Percentiles rank a stretch among this genome's conserved stretches.
Evolutionary conservation across 92 coral and sea anemone genomes (phyloP).

Genomic region (Plumapathes pennacea): DNA sequence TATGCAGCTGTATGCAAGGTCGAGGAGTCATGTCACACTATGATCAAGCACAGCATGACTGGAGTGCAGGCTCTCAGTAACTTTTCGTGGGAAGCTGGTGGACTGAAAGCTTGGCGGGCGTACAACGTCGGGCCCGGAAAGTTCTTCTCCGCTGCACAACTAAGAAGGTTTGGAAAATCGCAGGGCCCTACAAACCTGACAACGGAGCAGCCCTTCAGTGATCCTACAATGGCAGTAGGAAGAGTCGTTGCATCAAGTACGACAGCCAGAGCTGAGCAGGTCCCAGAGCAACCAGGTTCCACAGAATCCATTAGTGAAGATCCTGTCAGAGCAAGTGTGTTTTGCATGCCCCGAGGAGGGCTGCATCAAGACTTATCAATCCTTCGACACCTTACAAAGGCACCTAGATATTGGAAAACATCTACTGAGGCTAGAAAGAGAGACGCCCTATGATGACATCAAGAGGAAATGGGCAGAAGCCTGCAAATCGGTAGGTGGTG

Average conservation of each 20-base stretch:
- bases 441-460: constrained; percentile 43
- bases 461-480: constrained; percentile 41
- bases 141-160: constrained; percentile 9
- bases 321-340: constrained; percentile 1
- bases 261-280: no score
- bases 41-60: no score
- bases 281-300: no score
- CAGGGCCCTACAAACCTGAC: constrained; percentile 9
- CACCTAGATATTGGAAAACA: constrained; percentile 38
- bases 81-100: no score
- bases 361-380: constrained; percentile 15
- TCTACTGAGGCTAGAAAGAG: constrained; percentile 30
- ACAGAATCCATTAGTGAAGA: no score
- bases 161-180: constrained; percentile 3
- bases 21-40: no score
- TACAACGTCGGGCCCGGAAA: constrained; percentile 13
- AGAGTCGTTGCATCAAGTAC: no score
- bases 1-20: no score
- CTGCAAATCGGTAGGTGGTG: constrained; percentile 28
- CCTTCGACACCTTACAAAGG: constrained; percentile 11
- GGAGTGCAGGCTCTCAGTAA: no score
- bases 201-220: constrained; percentile 2
- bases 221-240: neutral
- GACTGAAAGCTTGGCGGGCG: constrained; percentile 11
- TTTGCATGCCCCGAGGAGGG: constrained; percentile 45